Evolutionary conservation across 2,113 vertebrate genomes (phyloP).

Genomic region (Eidolon helvum): DNA sequence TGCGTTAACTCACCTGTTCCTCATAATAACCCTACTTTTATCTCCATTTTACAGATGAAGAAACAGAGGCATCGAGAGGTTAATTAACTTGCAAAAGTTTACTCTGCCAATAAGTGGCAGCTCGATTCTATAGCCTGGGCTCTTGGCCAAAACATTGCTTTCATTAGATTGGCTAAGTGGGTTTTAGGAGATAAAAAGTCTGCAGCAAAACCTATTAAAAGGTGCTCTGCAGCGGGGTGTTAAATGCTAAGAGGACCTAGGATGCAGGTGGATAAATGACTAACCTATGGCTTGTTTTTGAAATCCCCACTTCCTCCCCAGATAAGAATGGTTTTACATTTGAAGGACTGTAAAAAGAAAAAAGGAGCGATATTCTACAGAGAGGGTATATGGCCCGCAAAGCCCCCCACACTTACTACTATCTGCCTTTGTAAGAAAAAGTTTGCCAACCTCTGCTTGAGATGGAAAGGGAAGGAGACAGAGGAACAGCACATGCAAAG

Average conservation of each 20-base stretch:
- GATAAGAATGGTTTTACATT: neutral
- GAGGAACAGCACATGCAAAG: neutral
- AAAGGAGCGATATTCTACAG: neutral
- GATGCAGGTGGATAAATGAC: neutral
- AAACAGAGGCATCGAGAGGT: neutral
- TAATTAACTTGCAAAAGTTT: neutral
- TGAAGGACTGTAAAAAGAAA: neutral
- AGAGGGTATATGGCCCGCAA: neutral
- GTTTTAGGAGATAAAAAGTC: neutral
- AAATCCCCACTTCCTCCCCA: neutral
- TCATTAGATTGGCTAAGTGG: neutral
- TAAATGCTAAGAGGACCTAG: neutral
- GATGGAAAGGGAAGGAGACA: neutral
- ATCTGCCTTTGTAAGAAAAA: neutral
- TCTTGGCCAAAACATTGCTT: neutral
- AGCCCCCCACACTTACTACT: neutral
- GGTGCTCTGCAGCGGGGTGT: neutral
- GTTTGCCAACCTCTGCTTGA: neutral
- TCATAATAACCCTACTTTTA: neutral
- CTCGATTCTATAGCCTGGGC: neutral
- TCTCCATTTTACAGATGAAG: neutral
- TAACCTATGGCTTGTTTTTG: neutral
- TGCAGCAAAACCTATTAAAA: neutral
- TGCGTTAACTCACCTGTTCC: neutral
- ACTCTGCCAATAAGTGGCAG: neutral